Percentiles rank a stretch among this genome's conserved stretches.
These are phyloP conservation scores for Cariama cristata DNA, from an alignment of 2,113 vertebrate genomes.

Conservation along the genomic window DNA sequence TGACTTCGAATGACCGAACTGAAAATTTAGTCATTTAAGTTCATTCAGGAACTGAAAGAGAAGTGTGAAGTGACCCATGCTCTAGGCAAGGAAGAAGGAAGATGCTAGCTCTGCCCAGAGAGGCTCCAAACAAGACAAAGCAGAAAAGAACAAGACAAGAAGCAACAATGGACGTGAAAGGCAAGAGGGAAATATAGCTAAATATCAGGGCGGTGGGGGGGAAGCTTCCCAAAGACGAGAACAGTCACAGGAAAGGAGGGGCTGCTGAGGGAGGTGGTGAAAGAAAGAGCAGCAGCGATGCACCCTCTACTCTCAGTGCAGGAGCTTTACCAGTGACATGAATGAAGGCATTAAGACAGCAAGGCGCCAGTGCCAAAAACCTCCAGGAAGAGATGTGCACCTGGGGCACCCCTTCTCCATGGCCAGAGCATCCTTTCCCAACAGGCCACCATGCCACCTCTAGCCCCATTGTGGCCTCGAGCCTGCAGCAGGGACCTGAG, in stretches of 20 bases:
- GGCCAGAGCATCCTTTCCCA: neutral
- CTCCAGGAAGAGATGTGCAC: neutral
- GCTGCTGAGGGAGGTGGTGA: neutral
- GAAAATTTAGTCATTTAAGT: neutral
- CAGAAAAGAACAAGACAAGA: neutral
- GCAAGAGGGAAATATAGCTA: neutral
- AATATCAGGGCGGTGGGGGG: accelerated
- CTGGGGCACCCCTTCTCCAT: neutral
- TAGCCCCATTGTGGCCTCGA: neutral
- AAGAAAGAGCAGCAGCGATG: neutral
- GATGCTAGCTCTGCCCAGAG: neutral
- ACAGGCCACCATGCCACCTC: neutral
- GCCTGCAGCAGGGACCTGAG: neutral
- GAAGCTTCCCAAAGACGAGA: neutral
- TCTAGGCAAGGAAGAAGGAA: neutral
- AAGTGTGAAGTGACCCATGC: neutral
- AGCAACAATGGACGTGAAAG: neutral
- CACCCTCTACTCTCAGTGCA: neutral
- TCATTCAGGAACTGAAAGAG: neutral
- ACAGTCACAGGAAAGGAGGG: neutral
- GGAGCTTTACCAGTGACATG: neutral
- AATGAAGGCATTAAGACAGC: neutral
- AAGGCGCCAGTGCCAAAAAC: neutral
- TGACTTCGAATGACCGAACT: no score
- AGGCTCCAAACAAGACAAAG: neutral